Percentiles rank a stretch among this genome's conserved stretches.
Evolutionary conservation across 1,140 invertebrate genomes (phyloP).

Genomic region (Subanguina moxae): DNA sequence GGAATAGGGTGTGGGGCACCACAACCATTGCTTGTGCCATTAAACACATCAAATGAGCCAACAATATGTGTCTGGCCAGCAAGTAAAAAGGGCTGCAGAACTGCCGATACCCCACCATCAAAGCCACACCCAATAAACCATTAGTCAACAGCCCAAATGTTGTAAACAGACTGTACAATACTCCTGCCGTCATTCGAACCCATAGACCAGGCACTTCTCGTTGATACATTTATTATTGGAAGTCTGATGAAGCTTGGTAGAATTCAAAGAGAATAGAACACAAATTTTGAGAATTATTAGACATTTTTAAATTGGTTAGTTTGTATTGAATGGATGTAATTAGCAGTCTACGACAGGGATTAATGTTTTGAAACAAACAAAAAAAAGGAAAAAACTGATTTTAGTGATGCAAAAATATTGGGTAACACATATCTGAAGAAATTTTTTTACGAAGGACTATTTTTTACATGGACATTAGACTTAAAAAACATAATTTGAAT

Average conservation of each 20-base stretch:
- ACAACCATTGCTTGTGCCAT: conserved; percentile 22
- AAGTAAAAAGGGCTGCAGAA: conserved; percentile 36
- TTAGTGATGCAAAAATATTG: too few species aligned
- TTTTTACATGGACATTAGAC: too few species aligned
- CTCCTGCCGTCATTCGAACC: not conserved
- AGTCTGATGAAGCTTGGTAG: not conserved
- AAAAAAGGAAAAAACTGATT: too few species aligned
- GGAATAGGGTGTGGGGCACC: conserved; percentile 25
- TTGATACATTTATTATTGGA: not conserved
- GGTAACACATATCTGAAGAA: too few species aligned
- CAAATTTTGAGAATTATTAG: too few species aligned
- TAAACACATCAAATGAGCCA: conserved; percentile 14
- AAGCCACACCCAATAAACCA: conserved; percentile 8
- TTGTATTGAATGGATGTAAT: too few species aligned
- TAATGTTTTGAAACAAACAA: too few species aligned
- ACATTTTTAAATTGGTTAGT: too few species aligned
- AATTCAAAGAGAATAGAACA: too few species aligned
- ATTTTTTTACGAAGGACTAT: too few species aligned
- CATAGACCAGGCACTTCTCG: not conserved
- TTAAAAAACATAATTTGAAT: too few species aligned
- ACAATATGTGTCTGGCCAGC: conserved; percentile 20
- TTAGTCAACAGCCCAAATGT: conserved; percentile 14
- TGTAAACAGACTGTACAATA: conserved; percentile 12
- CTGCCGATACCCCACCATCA: conserved; percentile 26
- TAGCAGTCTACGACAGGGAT: too few species aligned